Evolutionary conservation across 1,140 invertebrate species (phyloP).

Genomic region (Diabrotica undecimpunctata): DNA sequence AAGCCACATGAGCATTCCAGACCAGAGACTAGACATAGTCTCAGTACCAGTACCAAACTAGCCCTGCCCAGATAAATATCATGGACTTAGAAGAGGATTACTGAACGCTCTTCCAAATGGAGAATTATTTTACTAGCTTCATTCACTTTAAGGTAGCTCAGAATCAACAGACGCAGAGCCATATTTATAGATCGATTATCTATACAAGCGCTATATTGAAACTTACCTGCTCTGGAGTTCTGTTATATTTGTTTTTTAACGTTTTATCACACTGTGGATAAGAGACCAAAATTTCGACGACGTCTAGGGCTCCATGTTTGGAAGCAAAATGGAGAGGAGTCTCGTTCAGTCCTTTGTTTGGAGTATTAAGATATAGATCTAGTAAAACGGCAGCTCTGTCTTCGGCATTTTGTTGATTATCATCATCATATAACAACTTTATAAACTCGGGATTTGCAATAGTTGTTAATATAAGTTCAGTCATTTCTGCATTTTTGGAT

Average conservation of each 20-base stretch:
- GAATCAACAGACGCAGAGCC: too few species aligned
- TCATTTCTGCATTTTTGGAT: constrained; percentile 64
- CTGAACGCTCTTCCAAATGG: too few species aligned
- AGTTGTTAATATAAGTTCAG: constrained; percentile 71
- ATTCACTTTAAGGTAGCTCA: too few species aligned
- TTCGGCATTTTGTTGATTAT: constrained; percentile 49
- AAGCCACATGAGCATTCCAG: too few species aligned
- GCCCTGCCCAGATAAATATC: too few species aligned
- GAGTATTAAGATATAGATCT: constrained; percentile 90
- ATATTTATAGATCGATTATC: neutral
- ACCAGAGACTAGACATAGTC: too few species aligned
- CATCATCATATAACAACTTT: constrained; percentile 71
- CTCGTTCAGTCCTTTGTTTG: constrained; percentile 86
- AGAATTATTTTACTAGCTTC: too few species aligned
- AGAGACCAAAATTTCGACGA: constrained; percentile 72
- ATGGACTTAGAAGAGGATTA: too few species aligned
- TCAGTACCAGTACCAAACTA: too few species aligned
- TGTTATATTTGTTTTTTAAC: constrained; percentile 68
- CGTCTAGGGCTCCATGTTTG: constrained; percentile 77
- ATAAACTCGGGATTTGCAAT: constrained; percentile 72
- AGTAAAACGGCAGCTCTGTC: constrained; percentile 65
- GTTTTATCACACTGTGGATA: constrained; percentile 74
- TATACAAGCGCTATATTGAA: neutral
- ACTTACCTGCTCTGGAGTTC: constrained; percentile 69
- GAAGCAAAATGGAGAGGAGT: constrained; percentile 89